Percentiles rank a stretch among this genome's conserved stretches.
phyloP scores from a whole-genome alignment of 1,140 invertebrate species.

The Pararge aegeria region DNA sequence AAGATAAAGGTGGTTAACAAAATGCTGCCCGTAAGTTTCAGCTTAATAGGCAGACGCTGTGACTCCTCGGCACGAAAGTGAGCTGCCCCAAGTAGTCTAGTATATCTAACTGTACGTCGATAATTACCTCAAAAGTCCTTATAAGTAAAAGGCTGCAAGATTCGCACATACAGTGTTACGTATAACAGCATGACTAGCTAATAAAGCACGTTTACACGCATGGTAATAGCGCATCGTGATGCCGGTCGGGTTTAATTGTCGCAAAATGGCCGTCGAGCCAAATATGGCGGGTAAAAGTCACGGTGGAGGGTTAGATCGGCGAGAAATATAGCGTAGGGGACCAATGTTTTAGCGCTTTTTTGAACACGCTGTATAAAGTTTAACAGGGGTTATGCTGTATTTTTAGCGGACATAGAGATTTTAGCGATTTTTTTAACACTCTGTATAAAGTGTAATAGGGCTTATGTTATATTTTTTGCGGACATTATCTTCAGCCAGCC shows the following conservation, averaged over 20 bases:
- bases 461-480: neutral
- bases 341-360: constrained; percentile 32
- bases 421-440: constrained; percentile 25
- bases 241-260: constrained; percentile 52
- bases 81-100: neutral
- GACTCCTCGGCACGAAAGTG: neutral
- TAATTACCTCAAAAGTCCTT: constrained; percentile 23
- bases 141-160: constrained; percentile 16
- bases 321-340: constrained; percentile 44
- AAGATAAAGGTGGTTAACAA: neutral
- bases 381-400: neutral
- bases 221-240: constrained; percentile 56
- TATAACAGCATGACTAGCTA: constrained; percentile 39
- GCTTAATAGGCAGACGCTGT: neutral
- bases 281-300: constrained; percentile 50
- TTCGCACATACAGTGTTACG: constrained; percentile 19
- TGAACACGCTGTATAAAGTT: constrained; percentile 20
- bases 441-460: constrained; percentile 7
- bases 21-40: neutral
- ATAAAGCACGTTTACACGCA: constrained; percentile 49
- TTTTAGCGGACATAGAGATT: too few species aligned
- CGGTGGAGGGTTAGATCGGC: constrained; percentile 38
- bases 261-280: constrained; percentile 47
- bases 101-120: constrained; percentile 2
- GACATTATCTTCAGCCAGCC: too few species aligned